Conservation (phyloP, 1,140 invertebrate species). For the Scaptomyza graminum region DNA sequence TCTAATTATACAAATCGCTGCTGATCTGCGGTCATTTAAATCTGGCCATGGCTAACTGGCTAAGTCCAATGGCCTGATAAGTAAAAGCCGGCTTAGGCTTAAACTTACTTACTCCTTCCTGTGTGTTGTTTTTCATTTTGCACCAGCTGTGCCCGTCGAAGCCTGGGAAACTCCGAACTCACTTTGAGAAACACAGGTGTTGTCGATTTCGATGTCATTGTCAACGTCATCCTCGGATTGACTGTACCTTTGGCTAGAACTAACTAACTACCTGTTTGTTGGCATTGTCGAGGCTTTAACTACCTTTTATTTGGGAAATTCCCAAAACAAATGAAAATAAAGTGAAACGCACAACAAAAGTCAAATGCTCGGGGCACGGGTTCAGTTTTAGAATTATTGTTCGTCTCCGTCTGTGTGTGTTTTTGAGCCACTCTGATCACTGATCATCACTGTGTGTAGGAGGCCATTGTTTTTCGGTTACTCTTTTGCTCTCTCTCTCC, state of each 20-base stretch:
- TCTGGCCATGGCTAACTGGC: constrained; percentile 75
- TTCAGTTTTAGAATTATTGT: constrained; percentile 32
- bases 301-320: constrained; percentile 80
- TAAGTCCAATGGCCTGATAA: constrained; percentile 57
- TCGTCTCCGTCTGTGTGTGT: background rate
- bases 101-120: constrained; percentile 73
- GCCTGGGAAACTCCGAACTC: constrained; percentile 72
- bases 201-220: constrained; percentile 29
- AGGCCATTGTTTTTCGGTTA: constrained; percentile 62
- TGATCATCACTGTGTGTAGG: constrained; percentile 68
- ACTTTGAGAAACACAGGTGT: constrained; percentile 55
- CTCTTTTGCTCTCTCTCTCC: background rate
- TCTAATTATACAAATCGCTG: constrained; percentile 79
- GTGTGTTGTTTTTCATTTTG: constrained; percentile 31
- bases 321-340: constrained; percentile 82
- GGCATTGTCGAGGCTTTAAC: constrained; percentile 75
- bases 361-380: constrained; percentile 76
- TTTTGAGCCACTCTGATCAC: constrained; percentile 33
- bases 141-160: constrained; percentile 65
- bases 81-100: constrained; percentile 74
- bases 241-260: constrained; percentile 55
- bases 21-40: constrained; percentile 81
- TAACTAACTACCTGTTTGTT: constrained; percentile 60
- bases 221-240: constrained; percentile 51
- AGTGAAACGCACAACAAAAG: constrained; percentile 78